Evolutionary conservation across 2,113 vertebrate species (phyloP).

Genomic region (Clinocottus analis): DNA sequence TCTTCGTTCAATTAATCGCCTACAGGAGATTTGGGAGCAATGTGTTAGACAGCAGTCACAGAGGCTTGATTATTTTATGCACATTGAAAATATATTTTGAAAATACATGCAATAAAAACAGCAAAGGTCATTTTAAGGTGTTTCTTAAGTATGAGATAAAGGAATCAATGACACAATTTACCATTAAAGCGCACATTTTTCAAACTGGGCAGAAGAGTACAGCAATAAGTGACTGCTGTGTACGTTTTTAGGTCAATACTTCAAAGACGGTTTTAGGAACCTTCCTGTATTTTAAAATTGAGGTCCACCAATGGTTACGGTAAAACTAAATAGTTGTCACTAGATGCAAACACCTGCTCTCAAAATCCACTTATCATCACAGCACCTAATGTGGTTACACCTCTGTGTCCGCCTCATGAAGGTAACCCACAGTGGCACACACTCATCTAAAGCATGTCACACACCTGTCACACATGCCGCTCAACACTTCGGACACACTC

Average conservation of each 20-base stretch:
- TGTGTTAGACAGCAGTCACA: not conserved
- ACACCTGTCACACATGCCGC: constrained; percentile 57
- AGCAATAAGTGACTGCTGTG: not conserved
- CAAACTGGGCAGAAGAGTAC: constrained; percentile 1
- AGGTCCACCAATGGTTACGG: constrained; percentile 11
- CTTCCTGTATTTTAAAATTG: constrained; percentile 20
- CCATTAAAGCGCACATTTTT: not conserved
- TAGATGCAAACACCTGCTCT: constrained; percentile 52
- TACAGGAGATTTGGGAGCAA: not conserved
- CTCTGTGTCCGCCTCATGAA: constrained; percentile 1
- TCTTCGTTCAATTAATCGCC: not conserved
- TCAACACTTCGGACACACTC: constrained; percentile 19
- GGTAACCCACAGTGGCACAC: constrained; percentile 24
- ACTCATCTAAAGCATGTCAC: constrained; percentile 46
- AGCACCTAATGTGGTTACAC: constrained; percentile 29
- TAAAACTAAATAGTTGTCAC: constrained; percentile 46
- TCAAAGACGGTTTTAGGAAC: constrained; percentile 26
- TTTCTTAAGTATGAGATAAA: not conserved
- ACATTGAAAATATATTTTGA: not conserved
- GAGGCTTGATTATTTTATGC: no score
- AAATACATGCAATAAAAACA: not conserved
- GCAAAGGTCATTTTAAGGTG: not conserved
- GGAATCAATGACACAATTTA: constrained; percentile 16
- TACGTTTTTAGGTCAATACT: constrained; percentile 22
- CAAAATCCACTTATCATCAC: constrained; percentile 26